Evolutionary conservation across 2,888 invertebrate genomes (phyloP), one percentile per base, ranked within the genome.

Genomic region (Ectemnius lituratus): DNA sequence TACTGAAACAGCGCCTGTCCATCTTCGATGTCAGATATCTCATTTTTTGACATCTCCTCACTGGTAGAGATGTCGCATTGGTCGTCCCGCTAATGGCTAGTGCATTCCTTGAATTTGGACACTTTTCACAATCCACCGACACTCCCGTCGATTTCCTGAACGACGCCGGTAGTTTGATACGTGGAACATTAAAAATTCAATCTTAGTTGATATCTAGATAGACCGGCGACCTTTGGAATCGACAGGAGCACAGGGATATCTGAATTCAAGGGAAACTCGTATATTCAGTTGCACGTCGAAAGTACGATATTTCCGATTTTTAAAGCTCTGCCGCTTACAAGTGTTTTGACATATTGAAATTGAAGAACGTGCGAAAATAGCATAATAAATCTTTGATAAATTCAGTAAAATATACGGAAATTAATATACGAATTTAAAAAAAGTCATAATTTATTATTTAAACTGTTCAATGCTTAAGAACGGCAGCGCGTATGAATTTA

Each of bases 31-130:
- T 52, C 52, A 16, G 52, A 52, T 5, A 13, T 52, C 16, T 52
- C 52, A 16, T 52, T 52, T 0, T 16, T 4, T 13, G 52, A 52
- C n/a, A 13, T 52, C 52, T 16, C 52, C 52, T 52, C 52, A 16
- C 37, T 37, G 37, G 37, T 8, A 13, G 52, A 52, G 52, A 52
- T 16, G 52, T 52, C 16, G 16, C 52, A 16, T 16, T 16, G 5
- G 6, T 14, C 11, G 52, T 52, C 52, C 16, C n/a, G 56, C 46
- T 49, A 67, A 64, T 27, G 27, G 16, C 27, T 63, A 28, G 66
- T 60, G 66, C 4, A 18, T 75, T 77, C 67, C 80, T 82, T 70
- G 75, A 77, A 79, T 82, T 79, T 62, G 18, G 71, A 73, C 6
- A n/a, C 18, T 47, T 70, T 67, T 70, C 56, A 46, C 46, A 62